A percentile compares a stretch with the other conserved stretches of the same genome.
These are phyloP conservation scores for Metaphire vulgaris DNA, from an alignment of 1,140 invertebrate genomes.

Conservation along the genomic window DNA sequence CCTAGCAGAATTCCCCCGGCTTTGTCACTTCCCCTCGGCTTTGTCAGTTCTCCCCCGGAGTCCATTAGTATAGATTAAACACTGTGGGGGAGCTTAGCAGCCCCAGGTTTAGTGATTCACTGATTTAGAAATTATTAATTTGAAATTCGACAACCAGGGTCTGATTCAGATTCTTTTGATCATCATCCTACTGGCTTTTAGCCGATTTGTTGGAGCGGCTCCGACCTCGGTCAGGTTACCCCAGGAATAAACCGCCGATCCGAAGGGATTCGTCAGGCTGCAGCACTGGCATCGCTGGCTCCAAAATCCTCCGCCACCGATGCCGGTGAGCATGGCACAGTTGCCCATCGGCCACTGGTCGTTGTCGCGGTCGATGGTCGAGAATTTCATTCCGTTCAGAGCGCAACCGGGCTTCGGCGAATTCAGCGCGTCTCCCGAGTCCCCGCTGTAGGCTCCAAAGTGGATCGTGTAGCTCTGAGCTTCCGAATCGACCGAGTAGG, in stretches of 20 bases:
- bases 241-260: neutral
- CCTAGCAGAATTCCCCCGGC: too few species aligned
- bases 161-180: too few species aligned
- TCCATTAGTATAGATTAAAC: too few species aligned
- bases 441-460: neutral
- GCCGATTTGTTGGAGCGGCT: neutral
- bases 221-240: neutral
- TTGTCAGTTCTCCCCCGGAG: too few species aligned
- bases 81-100: too few species aligned
- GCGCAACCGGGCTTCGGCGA: neutral
- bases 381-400: conserved; percentile 7
- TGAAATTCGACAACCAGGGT: too few species aligned
- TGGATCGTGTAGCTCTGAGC: neutral
- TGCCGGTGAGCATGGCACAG: neutral
- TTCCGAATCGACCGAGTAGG: neutral
- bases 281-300: neutral
- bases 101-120: too few species aligned
- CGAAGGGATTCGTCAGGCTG: neutral
- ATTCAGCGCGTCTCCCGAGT: neutral
- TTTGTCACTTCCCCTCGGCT: too few species aligned
- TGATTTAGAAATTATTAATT: too few species aligned
- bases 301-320: neutral
- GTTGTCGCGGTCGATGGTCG: conserved; percentile 1
- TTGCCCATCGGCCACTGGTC: neutral
- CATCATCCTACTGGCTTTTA: conserved; percentile 1